Evolutionary conservation across 2,888 invertebrate genomes (phyloP).

Genomic region (Phrixothrix hirtus): DNA sequence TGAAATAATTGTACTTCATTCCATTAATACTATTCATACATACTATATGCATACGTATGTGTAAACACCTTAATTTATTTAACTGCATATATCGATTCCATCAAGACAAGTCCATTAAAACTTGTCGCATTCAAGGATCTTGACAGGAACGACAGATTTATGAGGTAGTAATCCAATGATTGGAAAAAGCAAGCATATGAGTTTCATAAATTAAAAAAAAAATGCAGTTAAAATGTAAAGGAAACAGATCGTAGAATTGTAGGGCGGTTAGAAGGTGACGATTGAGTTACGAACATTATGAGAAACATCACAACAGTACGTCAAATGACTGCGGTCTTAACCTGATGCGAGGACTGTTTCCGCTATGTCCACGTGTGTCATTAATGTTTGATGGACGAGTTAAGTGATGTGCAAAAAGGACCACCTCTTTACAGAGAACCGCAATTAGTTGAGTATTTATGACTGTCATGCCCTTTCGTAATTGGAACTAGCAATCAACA

Average conservation of each 20-base stretch:
- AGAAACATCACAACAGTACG: slow-evolving; percentile 11
- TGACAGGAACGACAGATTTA: slow-evolving; percentile 45
- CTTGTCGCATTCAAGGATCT: slow-evolving; percentile 10
- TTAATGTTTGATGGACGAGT: slow-evolving; percentile 36
- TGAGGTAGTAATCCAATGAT: slow-evolving; percentile 42
- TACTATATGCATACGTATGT: no score
- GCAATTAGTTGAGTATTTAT: slow-evolving; percentile 41
- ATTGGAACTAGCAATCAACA: slow-evolving; percentile 36
- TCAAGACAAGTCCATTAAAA: slow-evolving; percentile 10
- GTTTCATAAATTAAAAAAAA: slow-evolving; percentile 4
- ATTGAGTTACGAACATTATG: slow-evolving; percentile 12
- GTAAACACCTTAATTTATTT: neutral
- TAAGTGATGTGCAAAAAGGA: slow-evolving; percentile 36
- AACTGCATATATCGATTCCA: neutral
- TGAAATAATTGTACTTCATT: no score
- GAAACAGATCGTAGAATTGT: slow-evolving; percentile 20
- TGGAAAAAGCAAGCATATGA: slow-evolving; percentile 33
- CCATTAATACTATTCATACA: no score
- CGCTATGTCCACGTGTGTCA: slow-evolving; percentile 32
- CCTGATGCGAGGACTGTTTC: slow-evolving; percentile 28
- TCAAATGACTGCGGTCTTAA: slow-evolving; percentile 20
- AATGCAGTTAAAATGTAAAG: slow-evolving; percentile 9
- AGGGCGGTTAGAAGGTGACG: slow-evolving; percentile 21
- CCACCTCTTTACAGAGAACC: slow-evolving; percentile 32
- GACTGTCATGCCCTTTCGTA: slow-evolving; percentile 36